A percentile compares a stretch with the other conserved stretches of the same genome.
Conservation (phyloP, 2,888 invertebrate genomes). For the Drosophila limbata region DNA sequence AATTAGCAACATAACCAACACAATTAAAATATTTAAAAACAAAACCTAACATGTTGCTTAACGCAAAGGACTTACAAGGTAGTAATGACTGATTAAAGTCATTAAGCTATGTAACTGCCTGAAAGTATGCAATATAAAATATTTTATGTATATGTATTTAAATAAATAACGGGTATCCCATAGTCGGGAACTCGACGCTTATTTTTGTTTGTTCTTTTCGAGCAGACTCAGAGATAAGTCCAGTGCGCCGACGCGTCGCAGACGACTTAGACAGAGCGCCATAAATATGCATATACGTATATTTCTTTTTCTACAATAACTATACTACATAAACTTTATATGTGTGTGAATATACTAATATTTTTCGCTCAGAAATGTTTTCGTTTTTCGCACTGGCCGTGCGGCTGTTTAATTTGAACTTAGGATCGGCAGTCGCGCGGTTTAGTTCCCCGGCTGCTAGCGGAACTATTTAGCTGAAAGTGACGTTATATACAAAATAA, state of each 20-base stretch:
- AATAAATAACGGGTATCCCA: no score
- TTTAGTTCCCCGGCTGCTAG: constrained; percentile 68
- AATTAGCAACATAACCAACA: no score
- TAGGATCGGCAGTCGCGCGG: constrained; percentile 49
- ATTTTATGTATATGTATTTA: no score
- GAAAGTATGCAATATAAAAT: no score
- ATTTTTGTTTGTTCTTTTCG: constrained; percentile 19
- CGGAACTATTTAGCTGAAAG: constrained; percentile 63
- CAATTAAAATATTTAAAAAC: no score
- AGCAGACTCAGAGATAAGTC: constrained; percentile 63
- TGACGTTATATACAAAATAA: constrained; percentile 16
- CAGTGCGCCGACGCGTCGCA: constrained; percentile 37
- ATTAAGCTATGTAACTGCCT: no score
- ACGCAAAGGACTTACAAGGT: no score
- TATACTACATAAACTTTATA: not conserved
- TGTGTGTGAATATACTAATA: not conserved
- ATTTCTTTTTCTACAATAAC: constrained; percentile 48
- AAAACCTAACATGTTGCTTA: no score
- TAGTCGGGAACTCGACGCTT: no score
- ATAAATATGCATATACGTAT: constrained; percentile 60
- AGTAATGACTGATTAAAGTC: no score
- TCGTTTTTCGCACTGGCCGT: constrained; percentile 57
- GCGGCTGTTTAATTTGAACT: constrained; percentile 51
- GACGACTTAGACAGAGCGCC: constrained; percentile 66
- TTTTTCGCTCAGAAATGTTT: constrained; percentile 58